Conservation (phyloP, 2,888 invertebrate genomes). For the Podabrus alpinus region DNA sequence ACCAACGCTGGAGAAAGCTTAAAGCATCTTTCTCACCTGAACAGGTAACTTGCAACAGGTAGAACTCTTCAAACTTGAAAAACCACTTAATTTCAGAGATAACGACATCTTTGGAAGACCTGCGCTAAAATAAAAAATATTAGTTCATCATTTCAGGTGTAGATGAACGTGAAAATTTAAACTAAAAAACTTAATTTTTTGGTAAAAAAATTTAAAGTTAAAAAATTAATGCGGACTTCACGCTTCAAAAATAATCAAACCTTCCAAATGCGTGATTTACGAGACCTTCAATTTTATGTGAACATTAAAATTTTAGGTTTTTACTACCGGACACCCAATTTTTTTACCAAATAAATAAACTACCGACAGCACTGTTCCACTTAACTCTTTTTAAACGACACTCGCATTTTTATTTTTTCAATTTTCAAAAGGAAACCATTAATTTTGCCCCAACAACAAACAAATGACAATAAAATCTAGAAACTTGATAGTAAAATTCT, state of each 20-base stretch:
- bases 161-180: background rate
- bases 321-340: conserved; percentile 16
- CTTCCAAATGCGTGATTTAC: conserved; percentile 24
- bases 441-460: background rate
- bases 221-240: background rate
- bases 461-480: background rate
- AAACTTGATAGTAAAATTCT: background rate
- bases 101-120: background rate
- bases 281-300: conserved; percentile 29
- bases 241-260: conserved; percentile 11
- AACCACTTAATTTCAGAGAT: background rate
- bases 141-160: background rate
- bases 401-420: background rate
- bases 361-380: background rate
- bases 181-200: background rate
- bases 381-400: background rate
- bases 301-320: conserved; percentile 37
- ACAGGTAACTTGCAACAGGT: background rate
- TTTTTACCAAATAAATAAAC: background rate
- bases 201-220: background rate
- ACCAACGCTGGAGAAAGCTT: background rate
- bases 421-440: background rate
- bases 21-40: background rate
- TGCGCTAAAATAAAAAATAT: background rate
- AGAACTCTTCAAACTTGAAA: background rate